Percentiles rank a stretch among this genome's conserved stretches.
These are phyloP conservation scores for Spatulosminthurus flaviceps DNA, from an alignment of 2,888 invertebrate species.

Conservation along the genomic window DNA sequence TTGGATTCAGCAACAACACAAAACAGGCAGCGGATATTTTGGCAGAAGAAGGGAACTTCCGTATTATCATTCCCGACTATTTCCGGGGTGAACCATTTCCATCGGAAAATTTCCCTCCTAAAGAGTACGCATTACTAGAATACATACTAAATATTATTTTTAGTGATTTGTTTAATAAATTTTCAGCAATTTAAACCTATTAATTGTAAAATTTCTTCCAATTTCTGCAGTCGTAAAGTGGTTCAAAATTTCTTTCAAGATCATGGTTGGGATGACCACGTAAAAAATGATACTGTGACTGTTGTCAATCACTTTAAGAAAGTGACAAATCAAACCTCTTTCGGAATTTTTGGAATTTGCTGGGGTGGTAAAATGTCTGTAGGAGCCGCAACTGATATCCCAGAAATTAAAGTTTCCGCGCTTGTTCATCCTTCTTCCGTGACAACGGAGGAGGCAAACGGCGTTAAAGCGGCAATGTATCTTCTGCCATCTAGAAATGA, in stretches of 20 bases:
- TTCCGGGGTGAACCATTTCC: constrained; percentile 54
- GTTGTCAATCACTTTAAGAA: constrained; percentile 36
- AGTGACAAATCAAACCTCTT: constrained; percentile 19
- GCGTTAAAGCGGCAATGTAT: constrained; percentile 55
- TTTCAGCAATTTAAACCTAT: no score
- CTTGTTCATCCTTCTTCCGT: constrained; percentile 59
- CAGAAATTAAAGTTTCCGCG: constrained; percentile 56
- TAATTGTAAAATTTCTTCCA: background rate
- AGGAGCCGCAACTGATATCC: constrained; percentile 35
- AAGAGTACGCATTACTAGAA: background rate
- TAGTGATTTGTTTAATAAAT: no score
- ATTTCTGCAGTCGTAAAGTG: constrained; percentile 26
- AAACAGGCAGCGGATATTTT: constrained; percentile 54
- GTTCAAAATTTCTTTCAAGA: constrained; percentile 21
- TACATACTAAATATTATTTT: no score
- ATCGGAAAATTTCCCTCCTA: constrained; percentile 30
- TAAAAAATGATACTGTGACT: constrained; percentile 24
- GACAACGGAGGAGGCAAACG: constrained; percentile 47
- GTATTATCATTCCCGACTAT: constrained; percentile 56
- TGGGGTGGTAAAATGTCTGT: constrained; percentile 52
- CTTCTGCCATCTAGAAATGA: constrained; percentile 55
- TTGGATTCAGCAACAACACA: constrained; percentile 52
- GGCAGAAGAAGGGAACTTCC: constrained; percentile 50
- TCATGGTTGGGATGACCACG: constrained; percentile 46
- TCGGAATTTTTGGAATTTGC: constrained; percentile 52